Evolutionary conservation across 2,113 vertebrate genomes (phyloP).

Genomic region (Collichthys lucidus): DNA sequence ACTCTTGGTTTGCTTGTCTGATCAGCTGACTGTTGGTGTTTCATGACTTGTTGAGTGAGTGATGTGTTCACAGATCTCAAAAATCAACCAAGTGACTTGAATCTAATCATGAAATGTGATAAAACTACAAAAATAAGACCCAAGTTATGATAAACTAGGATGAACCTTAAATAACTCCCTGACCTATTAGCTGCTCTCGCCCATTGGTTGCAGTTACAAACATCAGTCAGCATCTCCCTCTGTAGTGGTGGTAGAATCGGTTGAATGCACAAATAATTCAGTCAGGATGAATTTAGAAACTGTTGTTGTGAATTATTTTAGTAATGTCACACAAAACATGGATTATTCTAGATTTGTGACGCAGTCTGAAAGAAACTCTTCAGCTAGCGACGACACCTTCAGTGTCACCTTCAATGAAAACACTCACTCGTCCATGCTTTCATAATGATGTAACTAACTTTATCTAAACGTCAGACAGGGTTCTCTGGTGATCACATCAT

Average conservation of each 20-base stretch:
- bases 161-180: background rate
- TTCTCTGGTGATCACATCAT: background rate
- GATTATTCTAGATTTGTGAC: no score
- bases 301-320: slow-evolving; percentile 6
- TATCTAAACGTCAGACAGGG: background rate
- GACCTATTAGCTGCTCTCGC: background rate
- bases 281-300: slow-evolving; percentile 15
- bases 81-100: background rate
- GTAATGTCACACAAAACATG: slow-evolving; percentile 12
- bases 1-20: slow-evolving; percentile 1
- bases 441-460: background rate
- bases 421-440: background rate
- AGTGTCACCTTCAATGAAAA: background rate
- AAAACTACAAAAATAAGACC: background rate
- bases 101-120: background rate
- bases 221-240: background rate
- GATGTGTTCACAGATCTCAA: background rate
- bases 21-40: background rate
- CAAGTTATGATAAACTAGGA: background rate
- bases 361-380: background rate
- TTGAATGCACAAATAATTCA: slow-evolving; percentile 3
- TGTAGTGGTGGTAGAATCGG: background rate
- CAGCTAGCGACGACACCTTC: no score
- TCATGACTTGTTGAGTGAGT: slow-evolving; percentile 10
- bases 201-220: background rate